Evolutionary conservation across 2,113 vertebrate species (phyloP).

Genomic region (Pandion haliaetus): DNA sequence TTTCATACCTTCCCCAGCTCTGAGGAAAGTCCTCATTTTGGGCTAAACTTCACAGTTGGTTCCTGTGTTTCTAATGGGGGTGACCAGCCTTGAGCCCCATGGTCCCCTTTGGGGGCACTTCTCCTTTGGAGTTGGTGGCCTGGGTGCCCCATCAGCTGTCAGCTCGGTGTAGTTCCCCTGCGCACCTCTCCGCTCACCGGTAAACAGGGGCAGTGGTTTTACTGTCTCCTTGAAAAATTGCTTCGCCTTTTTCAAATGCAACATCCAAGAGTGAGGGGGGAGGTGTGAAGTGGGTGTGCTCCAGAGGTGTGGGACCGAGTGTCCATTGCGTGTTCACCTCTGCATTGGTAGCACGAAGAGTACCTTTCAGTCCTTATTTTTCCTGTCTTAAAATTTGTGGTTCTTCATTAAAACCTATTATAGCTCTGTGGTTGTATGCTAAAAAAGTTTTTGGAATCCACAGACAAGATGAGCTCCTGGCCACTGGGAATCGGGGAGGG

Average conservation of each 20-base stretch:
- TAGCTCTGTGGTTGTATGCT: not conserved
- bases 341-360: not conserved
- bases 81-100: not conserved
- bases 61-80: not conserved
- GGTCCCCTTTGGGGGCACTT: not conserved
- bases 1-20: not conserved
- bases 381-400: not conserved
- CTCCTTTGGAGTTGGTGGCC: not conserved
- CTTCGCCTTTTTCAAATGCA: not conserved
- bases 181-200: accelerated
- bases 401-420: too few relatives aligned
- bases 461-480: not conserved
- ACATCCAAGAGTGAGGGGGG: not conserved
- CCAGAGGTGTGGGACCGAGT: accelerated
- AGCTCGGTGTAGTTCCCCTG: not conserved
- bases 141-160: not conserved
- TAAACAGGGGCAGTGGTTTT: not conserved
- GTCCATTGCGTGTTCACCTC: not conserved
- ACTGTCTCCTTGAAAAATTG: not conserved
- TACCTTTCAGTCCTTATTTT: not conserved
- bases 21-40: not conserved
- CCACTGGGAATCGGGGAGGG: not conserved
- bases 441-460: not conserved
- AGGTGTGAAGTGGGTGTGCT: not conserved
- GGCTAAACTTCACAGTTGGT: not conserved